These are phyloP conservation scores for Lycorma delicatula DNA, from an alignment of 1,140 invertebrate genomes.

Conservation along the genomic window DNA sequence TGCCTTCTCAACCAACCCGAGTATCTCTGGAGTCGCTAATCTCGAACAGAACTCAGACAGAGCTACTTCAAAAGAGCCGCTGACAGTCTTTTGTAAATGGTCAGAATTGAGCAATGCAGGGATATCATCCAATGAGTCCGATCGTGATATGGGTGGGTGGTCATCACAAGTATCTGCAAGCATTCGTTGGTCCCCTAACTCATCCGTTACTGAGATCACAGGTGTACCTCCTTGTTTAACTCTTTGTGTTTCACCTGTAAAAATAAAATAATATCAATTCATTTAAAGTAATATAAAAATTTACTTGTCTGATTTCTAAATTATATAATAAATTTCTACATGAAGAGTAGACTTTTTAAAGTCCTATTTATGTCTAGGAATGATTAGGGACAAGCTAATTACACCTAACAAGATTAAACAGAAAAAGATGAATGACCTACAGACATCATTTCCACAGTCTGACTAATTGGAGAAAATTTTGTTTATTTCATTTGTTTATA, in stretches of 20 bases:
- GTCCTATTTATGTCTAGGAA: too few relatives aligned
- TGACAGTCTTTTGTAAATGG: slow-evolving; percentile 14
- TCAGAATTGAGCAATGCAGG: slow-evolving; percentile 11
- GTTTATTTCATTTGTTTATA: too few relatives aligned
- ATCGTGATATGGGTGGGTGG: not conserved
- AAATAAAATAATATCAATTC: too few relatives aligned
- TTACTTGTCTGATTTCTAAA: too few relatives aligned
- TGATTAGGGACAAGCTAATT: too few relatives aligned
- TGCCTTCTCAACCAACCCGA: slow-evolving; percentile 71
- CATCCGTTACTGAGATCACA: slow-evolving; percentile 21
- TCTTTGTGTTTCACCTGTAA: not conserved
- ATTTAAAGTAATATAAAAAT: too few relatives aligned
- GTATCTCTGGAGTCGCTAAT: slow-evolving; percentile 55
- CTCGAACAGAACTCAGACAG: slow-evolving; percentile 71
- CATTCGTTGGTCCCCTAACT: slow-evolving; percentile 11
- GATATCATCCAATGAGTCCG: not conserved
- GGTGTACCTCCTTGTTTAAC: slow-evolving; percentile 7
- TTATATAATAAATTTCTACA: too few relatives aligned
- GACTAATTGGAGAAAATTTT: too few relatives aligned
- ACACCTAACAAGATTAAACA: too few relatives aligned
- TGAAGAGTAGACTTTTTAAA: too few relatives aligned
- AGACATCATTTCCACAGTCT: too few relatives aligned
- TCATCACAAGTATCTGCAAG: not conserved
- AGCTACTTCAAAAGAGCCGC: slow-evolving; percentile 51
- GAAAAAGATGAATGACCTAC: too few relatives aligned